phyloP scores from a whole-genome alignment of 1,140 invertebrate species.

The Amyelois transitella region DNA sequence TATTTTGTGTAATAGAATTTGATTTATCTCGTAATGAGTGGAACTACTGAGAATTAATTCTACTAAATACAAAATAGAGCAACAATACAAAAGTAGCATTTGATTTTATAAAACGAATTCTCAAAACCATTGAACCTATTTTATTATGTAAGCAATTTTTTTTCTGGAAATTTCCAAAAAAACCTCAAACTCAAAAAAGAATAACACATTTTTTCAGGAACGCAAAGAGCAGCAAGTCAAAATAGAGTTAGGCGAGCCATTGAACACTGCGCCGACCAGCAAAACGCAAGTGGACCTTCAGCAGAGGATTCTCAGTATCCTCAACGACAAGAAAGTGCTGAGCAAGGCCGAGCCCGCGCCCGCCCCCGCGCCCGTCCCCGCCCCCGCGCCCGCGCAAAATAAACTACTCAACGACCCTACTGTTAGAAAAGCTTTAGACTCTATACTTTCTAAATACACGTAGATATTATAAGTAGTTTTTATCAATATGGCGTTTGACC shows the following conservation, averaged over 20 bases:
- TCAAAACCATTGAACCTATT: too few species aligned
- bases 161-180: too few species aligned
- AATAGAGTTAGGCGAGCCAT: conserved; percentile 78
- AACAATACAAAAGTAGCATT: too few species aligned
- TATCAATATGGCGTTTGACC: too few species aligned
- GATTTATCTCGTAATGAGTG: too few species aligned
- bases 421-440: conserved; percentile 85
- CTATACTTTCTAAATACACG: conserved; percentile 76
- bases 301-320: conserved; percentile 88
- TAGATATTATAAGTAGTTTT: conserved; percentile 15
- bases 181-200: too few species aligned
- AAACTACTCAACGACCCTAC: conserved; percentile 80
- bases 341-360: conserved; percentile 19
- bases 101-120: too few species aligned
- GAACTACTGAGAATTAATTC: too few species aligned
- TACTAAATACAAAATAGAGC: too few species aligned
- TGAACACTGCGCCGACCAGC: conserved; percentile 51
- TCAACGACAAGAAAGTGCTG: conserved; percentile 76
- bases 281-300: conserved; percentile 85
- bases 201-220: conserved; percentile 67
- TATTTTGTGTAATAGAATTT: too few species aligned
- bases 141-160: too few species aligned
- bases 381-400: conserved; percentile 30
- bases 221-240: conserved; percentile 83
- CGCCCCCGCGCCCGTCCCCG: conserved; percentile 13